Evolutionary conservation across 2,888 invertebrate genomes (phyloP), one percentile per base, ranked within the genome.

Genomic region (Chaetogeoica ovagalla): DNA sequence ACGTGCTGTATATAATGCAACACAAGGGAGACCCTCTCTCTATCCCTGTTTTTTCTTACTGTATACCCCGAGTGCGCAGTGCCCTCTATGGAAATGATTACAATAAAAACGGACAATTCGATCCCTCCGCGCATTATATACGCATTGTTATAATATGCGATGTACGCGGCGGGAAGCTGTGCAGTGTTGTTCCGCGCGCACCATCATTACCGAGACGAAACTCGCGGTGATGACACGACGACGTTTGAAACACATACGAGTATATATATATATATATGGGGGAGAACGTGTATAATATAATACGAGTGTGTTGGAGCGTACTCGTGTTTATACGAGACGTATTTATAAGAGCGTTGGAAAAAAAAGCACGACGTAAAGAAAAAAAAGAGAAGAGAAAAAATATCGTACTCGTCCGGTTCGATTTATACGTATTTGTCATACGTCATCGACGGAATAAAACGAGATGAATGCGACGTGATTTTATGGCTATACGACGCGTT

Each of bases 31-130:
- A 48, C 11, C 21, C 8, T 30, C 30, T 30, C 30, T n/a, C n/a
- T n/a, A n/a, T n/a, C n/a, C n/a, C n/a, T 30, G 30, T 4, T 30
- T 30, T 4, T 30, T 30, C 30, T 30, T 30, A 30, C 30, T 30
- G 4, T 30, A 30, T n/a, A 9, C n/a, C n/a, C 43, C 52, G 23
- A 52, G 68, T 69, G 6, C 52, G n/a, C 69, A 52, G 68, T 69
- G 6, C 52, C 30, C 69, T 55, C 52, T 19, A 30, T 6, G 52
- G 52, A 69, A 69, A 69, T 69, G 52, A 69, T 69, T 55, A 69
- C 52, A 19, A 69, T 30, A 19, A 52, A 52, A 52, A 69, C 69
- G 69, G 52, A 52, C 69, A 69, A 69, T 30, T 17, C 52, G 60
- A 60, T 13, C 69, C 13, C 13, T 23, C 13, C 13, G 23, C 23